phyloP scores from a whole-genome alignment of 2,113 vertebrate genomes.

The Sinocyclocheilus anophthalmus region DNA sequence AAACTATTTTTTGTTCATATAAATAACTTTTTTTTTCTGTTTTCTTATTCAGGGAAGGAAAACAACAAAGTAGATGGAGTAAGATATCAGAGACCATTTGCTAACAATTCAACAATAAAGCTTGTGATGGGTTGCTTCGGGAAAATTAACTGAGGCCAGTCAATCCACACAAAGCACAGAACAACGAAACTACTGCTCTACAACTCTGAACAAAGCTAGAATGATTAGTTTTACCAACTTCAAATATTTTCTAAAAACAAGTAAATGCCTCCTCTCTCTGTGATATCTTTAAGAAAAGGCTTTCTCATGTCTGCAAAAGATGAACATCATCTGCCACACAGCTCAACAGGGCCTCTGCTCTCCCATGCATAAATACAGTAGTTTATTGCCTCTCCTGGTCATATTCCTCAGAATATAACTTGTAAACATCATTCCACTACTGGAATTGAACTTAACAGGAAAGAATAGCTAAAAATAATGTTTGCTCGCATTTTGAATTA shows the following conservation, averaged over 20 bases:
- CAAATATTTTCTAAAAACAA: slow-evolving; percentile 41
- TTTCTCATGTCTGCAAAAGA: slow-evolving; percentile 36
- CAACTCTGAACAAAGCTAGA: slow-evolving; percentile 65
- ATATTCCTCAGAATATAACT: slow-evolving; percentile 67
- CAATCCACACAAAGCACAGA: slow-evolving; percentile 73
- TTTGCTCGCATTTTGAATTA: background rate
- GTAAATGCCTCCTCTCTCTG: slow-evolving; percentile 22
- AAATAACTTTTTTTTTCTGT: slow-evolving; percentile 70
- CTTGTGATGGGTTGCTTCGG: slow-evolving; percentile 82
- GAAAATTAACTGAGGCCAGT: slow-evolving; percentile 76
- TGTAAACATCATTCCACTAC: slow-evolving; percentile 70
- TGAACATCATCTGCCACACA: slow-evolving; percentile 49
- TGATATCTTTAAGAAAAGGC: slow-evolving; percentile 6
- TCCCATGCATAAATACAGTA: slow-evolving; percentile 77
- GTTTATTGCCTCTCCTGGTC: slow-evolving; percentile 80
- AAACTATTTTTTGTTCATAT: slow-evolving; percentile 73
- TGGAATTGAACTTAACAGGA: slow-evolving; percentile 62
- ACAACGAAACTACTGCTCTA: slow-evolving; percentile 57
- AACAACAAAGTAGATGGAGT: slow-evolving; percentile 81
- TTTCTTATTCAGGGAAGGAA: slow-evolving; percentile 81
- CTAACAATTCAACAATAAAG: slow-evolving; percentile 90
- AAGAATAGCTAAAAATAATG: slow-evolving; percentile 32
- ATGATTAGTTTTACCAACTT: slow-evolving; percentile 30
- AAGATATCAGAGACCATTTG: slow-evolving; percentile 84
- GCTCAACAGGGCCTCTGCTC: slow-evolving; percentile 63